Evolutionary conservation across 2,113 vertebrate genomes (phyloP).

Genomic region (Salvator merianae): DNA sequence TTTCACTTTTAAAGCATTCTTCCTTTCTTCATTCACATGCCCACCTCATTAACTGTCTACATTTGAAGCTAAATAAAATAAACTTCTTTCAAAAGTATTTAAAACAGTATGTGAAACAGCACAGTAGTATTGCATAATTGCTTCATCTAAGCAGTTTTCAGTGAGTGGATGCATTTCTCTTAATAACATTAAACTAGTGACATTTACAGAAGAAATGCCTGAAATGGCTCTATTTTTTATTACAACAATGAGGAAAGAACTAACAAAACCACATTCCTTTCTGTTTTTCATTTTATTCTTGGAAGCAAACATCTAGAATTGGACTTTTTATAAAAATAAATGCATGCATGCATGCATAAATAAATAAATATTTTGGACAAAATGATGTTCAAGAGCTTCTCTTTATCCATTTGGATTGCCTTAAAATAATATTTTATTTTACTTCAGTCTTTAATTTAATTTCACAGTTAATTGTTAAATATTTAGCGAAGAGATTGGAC

Average conservation of each 20-base stretch:
- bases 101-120: too few species aligned
- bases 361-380: not conserved
- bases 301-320: not conserved
- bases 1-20: not conserved
- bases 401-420: not conserved
- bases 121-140: conserved; percentile 48
- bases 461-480: not conserved
- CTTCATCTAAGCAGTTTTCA: conserved; percentile 58
- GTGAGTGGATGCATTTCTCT: conserved; percentile 36
- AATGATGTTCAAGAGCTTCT: not conserved
- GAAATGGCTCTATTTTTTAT: conserved; percentile 24
- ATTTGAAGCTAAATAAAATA: conserved; percentile 58
- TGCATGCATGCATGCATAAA: too few species aligned
- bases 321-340: not conserved
- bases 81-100: conserved; percentile 34
- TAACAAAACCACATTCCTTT: not conserved
- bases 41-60: conserved; percentile 43
- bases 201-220: conserved; percentile 53
- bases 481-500: not conserved
- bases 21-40: not conserved
- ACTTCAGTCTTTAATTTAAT: not conserved
- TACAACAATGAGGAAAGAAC: conserved; percentile 19
- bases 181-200: conserved; percentile 55
- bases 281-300: conserved; percentile 29
- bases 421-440: conserved; percentile 3